Evolutionary conservation across 2,113 vertebrate genomes (phyloP), one percentile per base, ranked within the genome.

Genomic region (Hydrochoerus hydrochaeris): DNA sequence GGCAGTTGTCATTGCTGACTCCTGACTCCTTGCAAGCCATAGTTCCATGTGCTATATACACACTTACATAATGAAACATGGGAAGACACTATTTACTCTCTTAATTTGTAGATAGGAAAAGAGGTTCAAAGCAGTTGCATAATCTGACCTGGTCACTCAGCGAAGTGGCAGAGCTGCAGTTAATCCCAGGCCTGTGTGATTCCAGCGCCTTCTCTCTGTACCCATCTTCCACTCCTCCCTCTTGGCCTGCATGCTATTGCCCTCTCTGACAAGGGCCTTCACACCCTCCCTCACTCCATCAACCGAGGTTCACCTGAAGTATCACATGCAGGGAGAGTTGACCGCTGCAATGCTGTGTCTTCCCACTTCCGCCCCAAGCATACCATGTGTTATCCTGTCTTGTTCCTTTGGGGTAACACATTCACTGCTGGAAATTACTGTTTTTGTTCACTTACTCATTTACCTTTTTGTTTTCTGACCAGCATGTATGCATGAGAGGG

Each of bases 301-400:
- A 32, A 32, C 69, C 46, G 35, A 16, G 60, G 32, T 11, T 83
- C 75, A 67, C 22, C 71, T 86, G 38, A 41, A 1, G 30, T n/a
- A 7, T 8, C 44, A 28, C 5, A 32, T 57, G 14, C 84, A 54
- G 17, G 49, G 57, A 95, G 73, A 93, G 30, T n/a, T 88, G 63
- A 52, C 30, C 63, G 0, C 58, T 11, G 10, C 58, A 32, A 49
- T 1, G 1, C 2, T 14, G 1, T 2, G 30, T 35, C 22, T 26
- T 32, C 13, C 12, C 10, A 1, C 35, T 10, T n/a, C 54, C 26
- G 14, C 17, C 63, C n/a, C 2, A 1, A 3, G 52, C 63, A 65
- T 4, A 0, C 4, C 6, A 5, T 7, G 2, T 9, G 0, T 22
- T 49, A 2, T 5, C 71, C 62, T 63, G 17, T 69, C 83, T 94